Base-by-base conservation (phyloP, 2,797 vertebrate genomes). In the Vultur gryphus region DNA sequence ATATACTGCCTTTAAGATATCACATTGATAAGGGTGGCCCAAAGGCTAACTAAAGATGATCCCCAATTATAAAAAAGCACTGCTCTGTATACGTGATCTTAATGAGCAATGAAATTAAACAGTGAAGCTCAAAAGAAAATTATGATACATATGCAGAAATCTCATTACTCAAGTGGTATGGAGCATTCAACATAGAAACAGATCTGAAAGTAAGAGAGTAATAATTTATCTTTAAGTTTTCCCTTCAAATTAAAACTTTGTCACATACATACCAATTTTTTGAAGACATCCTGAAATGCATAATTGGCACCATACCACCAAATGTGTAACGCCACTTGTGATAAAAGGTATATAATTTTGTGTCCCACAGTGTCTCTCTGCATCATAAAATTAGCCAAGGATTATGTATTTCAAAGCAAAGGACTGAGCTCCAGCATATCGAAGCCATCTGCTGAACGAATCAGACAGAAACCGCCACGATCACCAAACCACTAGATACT, bases 371-470 rank as follows among this genome's bases (percentile, higher is more conserved):
- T 86, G 82, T 78, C 3, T 14, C 59, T 89, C 82, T 91, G 84
- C 46, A 86, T 81, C 69, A 79, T 72, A 93, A 96, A 96, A 95
- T 94, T 88, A 96, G 72, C 76, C 85, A 88, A 87, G 57, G 79
- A 93, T 75, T 93, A 69, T 95, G 39, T 62, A 86, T 88, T 91
- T 93, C 89, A 90, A 90, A 92, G 87, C n/a, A 83, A 76, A 78
- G 76, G 91, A 86, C 79, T 43, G 84, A 91, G 87, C 61, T 93
- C 76, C 79, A 95, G 48, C 71, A 86, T 54, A 95, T 69, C 5
- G 2, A 91, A 96, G 76, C 92, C 96, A 95, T 96, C 95, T 96
- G 96, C 93, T 96, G 85, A 93, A 84, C n/a, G 3, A 76, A 80
- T 72, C 87, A 81, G 82, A 78, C 61, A 85, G 82, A 84, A 95